Evolutionary conservation across 2,797 vertebrate species (phyloP), one percentile per base, ranked within the genome.

Genomic region (Calcarius lapponicus): DNA sequence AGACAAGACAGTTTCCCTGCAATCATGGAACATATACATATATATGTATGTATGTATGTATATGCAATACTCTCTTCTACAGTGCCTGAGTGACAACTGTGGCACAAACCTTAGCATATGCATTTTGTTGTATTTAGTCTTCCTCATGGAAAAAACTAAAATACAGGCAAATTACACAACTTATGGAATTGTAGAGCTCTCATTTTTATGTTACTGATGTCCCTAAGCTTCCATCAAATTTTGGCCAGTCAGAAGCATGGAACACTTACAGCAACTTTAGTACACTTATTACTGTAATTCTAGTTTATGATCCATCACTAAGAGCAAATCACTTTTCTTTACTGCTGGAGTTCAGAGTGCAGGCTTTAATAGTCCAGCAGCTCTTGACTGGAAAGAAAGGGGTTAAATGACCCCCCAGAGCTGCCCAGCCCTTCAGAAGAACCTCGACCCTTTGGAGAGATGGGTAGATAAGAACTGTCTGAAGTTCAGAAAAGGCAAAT

Each of bases 361-460:
- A 43, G 51, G 8, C 3, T 70, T 86, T 81, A 67, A 71, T 25
- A 93, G 28, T 13, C 13, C 40, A 74, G 32, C 6, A 76, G 22
- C 22, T 80, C 53, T 32, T 58, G 20, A 71, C 11, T 61, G 19
- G 40, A 64, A 89, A 89, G 5, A 53, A 67, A 87, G 9, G 2
- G 10, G 7, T 65, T 70, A 53, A 75, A 76, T 50, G 66, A 78
- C 11, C 8, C 9, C 10, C 17, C 7, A 48, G 31, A 8, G 4
- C 26, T 72, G 18, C 60, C 47, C 34, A 60, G 34, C 11, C 45
- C 26, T 84, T 48, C 60, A 42, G 31, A 47, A 60, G 21, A 34
- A 36, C 40, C 7, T 48, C 0, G 0, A 4, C 19, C 4, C 0
- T 28, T 47, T 66, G 34, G 18, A 65, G 21, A 78, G 25, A 34